Base-by-base conservation (phyloP, 2,888 invertebrate genomes). In the Nephrocerus scutellatus region DNA sequence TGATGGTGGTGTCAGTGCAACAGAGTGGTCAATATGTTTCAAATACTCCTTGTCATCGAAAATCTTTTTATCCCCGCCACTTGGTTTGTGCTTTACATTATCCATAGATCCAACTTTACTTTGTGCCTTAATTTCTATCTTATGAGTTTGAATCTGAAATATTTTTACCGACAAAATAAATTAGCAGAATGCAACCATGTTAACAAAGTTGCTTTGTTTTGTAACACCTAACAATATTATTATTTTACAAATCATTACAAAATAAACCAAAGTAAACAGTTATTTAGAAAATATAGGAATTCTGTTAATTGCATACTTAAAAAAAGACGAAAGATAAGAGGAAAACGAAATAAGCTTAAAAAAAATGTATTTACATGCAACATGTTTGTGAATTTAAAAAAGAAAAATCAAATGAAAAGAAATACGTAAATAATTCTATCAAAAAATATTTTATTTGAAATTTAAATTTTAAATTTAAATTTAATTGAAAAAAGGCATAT, bases 21-120 rank as follows among this genome's bases (percentile, higher is more conserved):
- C 70, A 54, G 72, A 68, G 60, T 73, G 73, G 44, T 73, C 74
- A 63, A 75, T 75, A 73, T 89, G 87, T 72, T 84, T 85, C 67
- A 89, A 77, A 74, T 90, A 90, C 48, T 85, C 85, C 73, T 85
- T 88, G 71, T 90, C 90, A 66, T 90, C 87, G 69, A 89, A 90
- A 62, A 91, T 91, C 74, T 90, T 92, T 72, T 87, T 84, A 53
- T 90, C 88, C 31, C 93, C 93, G 46, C 93, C 93, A 55, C 90
- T 87, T 41, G 93, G 90, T 72, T 78, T 86, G 74, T 93, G 84
- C 68, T 68, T 68, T 54, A 91, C 79, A 71, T 91, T 91, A 70
- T 90, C 88, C 75, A 89, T 63, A 39, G 91, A 91, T 55, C 91
- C 91, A 54, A 93, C 76, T 73, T 91, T 90, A 71, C 92, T 89